Evolutionary conservation across 2,113 vertebrate species (phyloP).

Genomic region (Pelobates fuscus): DNA sequence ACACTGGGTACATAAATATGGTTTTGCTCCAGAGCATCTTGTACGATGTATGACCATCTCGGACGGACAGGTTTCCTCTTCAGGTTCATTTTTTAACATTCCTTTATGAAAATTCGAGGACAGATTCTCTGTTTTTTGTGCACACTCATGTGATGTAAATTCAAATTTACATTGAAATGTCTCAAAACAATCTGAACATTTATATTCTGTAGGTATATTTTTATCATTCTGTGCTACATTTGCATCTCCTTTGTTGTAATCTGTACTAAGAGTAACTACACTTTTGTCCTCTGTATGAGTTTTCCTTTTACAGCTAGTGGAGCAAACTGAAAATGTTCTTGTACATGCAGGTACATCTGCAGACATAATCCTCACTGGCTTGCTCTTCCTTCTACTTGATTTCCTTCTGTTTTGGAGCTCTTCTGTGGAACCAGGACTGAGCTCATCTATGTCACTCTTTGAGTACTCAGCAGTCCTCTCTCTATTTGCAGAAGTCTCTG

Average conservation of each 20-base stretch:
- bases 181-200: neutral
- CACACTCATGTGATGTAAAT: neutral
- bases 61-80: conserved; percentile 15
- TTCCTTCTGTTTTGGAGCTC: neutral
- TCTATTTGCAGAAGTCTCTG: too few species aligned
- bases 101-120: neutral
- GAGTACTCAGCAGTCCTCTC: neutral
- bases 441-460: neutral
- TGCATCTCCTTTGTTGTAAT: neutral
- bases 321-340: neutral
- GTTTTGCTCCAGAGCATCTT: neutral
- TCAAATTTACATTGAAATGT: neutral
- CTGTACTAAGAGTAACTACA: neutral
- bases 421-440: neutral
- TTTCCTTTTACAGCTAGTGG: neutral
- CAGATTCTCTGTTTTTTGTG: neutral
- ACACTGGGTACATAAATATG: conserved; percentile 22
- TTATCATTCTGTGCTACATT: neutral
- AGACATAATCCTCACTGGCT: conserved; percentile 26
- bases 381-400: conserved; percentile 33
- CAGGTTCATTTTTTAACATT: neutral
- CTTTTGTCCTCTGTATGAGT: neutral
- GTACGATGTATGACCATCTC: neutral
- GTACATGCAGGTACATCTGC: neutral
- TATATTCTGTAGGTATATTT: neutral